Evolutionary conservation across 2,797 vertebrate genomes (phyloP).

Genomic region (Paedocypris micromegethes): DNA sequence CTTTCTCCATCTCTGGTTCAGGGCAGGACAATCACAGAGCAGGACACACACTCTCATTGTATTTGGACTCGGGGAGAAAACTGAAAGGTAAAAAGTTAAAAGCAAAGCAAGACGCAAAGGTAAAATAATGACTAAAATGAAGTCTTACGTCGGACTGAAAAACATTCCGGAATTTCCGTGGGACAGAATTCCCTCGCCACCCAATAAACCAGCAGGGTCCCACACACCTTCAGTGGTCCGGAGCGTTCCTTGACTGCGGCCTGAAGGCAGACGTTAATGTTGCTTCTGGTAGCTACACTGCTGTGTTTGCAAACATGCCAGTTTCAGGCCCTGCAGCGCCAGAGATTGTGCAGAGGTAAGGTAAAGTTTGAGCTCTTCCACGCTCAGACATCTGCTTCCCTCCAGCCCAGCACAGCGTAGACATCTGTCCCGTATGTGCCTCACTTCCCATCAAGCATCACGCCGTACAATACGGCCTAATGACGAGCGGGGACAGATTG

Average conservation of each 20-base stretch:
- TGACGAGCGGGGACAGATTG: slow-evolving; percentile 34
- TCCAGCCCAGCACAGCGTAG: slow-evolving; percentile 20
- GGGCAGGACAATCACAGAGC: too few relatives aligned
- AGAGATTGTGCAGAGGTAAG: slow-evolving; percentile 28
- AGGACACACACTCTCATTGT: too few relatives aligned
- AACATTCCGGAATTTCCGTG: too few relatives aligned
- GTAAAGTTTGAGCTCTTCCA: slow-evolving; percentile 20
- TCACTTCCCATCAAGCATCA: slow-evolving; percentile 19
- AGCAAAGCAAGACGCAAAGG: too few relatives aligned
- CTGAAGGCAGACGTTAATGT: slow-evolving; percentile 14
- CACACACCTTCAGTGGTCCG: neutral
- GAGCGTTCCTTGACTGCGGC: neutral
- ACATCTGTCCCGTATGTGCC: slow-evolving; percentile 35
- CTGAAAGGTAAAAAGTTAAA: too few relatives aligned
- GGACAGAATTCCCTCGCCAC: too few relatives aligned
- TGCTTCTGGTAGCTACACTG: slow-evolving; percentile 23
- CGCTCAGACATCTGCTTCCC: slow-evolving; percentile 34
- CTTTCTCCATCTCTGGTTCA: too few relatives aligned
- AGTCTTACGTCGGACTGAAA: too few relatives aligned
- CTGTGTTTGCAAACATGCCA: slow-evolving; percentile 19
- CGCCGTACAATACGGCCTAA: slow-evolving; percentile 21
- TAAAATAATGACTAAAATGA: too few relatives aligned
- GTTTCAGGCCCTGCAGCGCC: slow-evolving; percentile 18
- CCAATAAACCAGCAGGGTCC: too few relatives aligned
- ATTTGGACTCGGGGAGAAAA: too few relatives aligned